These are phyloP conservation scores for Drosophila ananassae DNA, from an alignment of 1,140 invertebrate genomes.

Conservation along the genomic window DNA sequence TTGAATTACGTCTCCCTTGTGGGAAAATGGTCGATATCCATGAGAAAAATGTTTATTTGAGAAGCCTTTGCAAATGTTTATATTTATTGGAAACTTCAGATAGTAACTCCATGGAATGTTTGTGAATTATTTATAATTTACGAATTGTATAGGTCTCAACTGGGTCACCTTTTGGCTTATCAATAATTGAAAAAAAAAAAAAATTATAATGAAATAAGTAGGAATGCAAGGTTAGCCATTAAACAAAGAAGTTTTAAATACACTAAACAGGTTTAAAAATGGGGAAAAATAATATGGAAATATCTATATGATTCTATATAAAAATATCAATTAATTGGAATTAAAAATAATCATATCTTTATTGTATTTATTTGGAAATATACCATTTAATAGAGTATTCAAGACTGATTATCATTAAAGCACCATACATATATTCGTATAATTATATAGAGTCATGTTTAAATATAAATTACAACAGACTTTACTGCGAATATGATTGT, in stretches of 20 bases:
- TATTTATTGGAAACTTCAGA: neutral
- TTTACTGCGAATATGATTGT: conserved; percentile 37
- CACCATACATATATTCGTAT: conserved; percentile 19
- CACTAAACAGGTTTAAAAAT: conserved; percentile 18
- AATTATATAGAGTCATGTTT: conserved; percentile 33
- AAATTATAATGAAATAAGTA: conserved; percentile 24
- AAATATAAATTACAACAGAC: conserved; percentile 50
- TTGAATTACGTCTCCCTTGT: neutral
- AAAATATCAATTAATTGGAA: neutral
- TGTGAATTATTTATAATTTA: conserved; percentile 28
- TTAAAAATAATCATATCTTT: neutral
- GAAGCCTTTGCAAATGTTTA: neutral
- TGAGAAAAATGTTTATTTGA: neutral
- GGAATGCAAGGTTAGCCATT: conserved; percentile 30
- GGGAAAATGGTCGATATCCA: neutral
- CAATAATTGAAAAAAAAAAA: conserved; percentile 45
- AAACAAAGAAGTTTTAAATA: conserved; percentile 14
- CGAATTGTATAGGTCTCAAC: conserved; percentile 49
- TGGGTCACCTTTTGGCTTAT: conserved; percentile 77
- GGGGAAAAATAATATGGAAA: neutral
- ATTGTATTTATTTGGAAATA: neutral
- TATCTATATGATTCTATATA: neutral
- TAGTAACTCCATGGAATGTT: conserved; percentile 2
- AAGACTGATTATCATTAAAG: conserved; percentile 21
- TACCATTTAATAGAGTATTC: conserved; percentile 8